Conservation (phyloP, 1,140 invertebrate species). For the Ceratosolen solmsi region DNA sequence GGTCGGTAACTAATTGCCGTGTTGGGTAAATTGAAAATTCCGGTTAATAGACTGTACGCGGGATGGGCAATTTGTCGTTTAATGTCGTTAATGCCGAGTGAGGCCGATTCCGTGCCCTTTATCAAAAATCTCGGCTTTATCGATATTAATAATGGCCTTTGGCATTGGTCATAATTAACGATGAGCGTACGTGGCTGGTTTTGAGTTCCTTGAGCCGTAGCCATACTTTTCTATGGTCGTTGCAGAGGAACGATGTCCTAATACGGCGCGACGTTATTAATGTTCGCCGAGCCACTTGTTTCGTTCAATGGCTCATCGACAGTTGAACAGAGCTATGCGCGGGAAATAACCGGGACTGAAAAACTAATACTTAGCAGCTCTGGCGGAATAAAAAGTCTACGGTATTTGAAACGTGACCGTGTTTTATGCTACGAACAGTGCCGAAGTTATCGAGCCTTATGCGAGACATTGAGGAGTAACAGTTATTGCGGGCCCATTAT, state of each 20-base stretch:
- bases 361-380: not conserved
- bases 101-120: not conserved
- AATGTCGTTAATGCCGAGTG: no score
- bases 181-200: not conserved
- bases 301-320: not conserved
- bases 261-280: slow-evolving; percentile 30
- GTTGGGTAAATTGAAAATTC: slow-evolving; percentile 20
- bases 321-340: not conserved
- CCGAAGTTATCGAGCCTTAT: slow-evolving; percentile 1
- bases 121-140: not conserved
- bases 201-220: not conserved
- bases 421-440: slow-evolving; percentile 26
- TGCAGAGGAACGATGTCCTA: slow-evolving; percentile 25
- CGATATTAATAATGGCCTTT: not conserved
- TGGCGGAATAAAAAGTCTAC: not conserved
- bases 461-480: slow-evolving; percentile 13
- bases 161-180: not conserved
- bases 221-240: slow-evolving; percentile 17
- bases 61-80: not conserved
- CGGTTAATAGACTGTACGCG: slow-evolving; percentile 3
- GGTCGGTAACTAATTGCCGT: not conserved
- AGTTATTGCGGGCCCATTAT: not conserved
- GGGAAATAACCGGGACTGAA: slow-evolving; percentile 2
- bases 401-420: slow-evolving; percentile 21
- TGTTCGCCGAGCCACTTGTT: slow-evolving; percentile 29